phyloP scores from a whole-genome alignment of 2,113 vertebrate species.

The Numida meleagris region DNA sequence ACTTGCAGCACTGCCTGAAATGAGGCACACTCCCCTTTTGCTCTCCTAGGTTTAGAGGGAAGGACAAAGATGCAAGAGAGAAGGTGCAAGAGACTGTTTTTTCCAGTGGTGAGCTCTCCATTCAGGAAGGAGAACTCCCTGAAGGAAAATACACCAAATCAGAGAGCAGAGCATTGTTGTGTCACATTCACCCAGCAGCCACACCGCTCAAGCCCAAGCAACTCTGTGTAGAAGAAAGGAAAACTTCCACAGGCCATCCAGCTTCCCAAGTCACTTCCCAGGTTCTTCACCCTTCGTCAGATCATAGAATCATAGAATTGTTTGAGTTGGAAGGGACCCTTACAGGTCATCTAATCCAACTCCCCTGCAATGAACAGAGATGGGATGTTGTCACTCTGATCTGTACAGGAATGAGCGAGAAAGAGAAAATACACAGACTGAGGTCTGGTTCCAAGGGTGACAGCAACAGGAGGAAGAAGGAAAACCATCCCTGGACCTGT shows the following conservation, averaged over 20 bases:
- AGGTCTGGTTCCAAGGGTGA: background rate
- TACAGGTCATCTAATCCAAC: too few relatives aligned
- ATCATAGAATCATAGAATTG: background rate
- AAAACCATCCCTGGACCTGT: background rate
- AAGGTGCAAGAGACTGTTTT: background rate
- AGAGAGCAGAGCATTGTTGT: background rate
- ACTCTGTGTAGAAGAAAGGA: background rate
- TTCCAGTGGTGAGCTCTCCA: background rate
- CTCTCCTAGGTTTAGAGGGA: background rate
- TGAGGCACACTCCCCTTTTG: background rate
- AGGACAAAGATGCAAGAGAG: background rate
- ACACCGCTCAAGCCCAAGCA: background rate
- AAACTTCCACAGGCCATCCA: background rate
- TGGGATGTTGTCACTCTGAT: background rate
- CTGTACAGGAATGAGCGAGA: rapidly evolving
- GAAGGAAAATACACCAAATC: background rate
- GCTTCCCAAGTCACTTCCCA: background rate
- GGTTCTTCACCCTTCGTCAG: background rate
- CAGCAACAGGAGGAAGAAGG: background rate
- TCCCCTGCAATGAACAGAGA: too few relatives aligned
- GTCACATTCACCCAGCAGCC: background rate
- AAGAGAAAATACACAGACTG: background rate
- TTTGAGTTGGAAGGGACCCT: too few relatives aligned
- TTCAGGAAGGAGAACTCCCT: background rate
- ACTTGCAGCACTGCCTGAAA: background rate